Percentiles rank a stretch among this genome's conserved stretches.
These are phyloP conservation scores for Pissodes strobi DNA, from an alignment of 1,140 invertebrate genomes.

Conservation along the genomic window DNA sequence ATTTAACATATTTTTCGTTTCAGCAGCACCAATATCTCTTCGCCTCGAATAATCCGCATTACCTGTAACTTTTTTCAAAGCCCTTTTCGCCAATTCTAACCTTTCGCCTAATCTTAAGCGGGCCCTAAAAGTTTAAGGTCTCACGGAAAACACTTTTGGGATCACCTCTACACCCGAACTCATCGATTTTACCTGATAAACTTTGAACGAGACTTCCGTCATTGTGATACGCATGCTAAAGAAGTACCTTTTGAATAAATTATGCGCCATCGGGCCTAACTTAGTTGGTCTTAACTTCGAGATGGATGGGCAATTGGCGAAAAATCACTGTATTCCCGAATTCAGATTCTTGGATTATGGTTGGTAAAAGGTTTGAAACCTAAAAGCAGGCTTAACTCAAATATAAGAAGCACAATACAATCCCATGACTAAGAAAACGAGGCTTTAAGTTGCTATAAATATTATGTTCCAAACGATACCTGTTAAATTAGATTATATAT, in stretches of 20 bases:
- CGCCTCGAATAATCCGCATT: too few relatives aligned
- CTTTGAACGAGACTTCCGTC: constrained; percentile 14
- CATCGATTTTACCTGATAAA: constrained; percentile 20
- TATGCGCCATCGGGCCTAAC: constrained; percentile 11
- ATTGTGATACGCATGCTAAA: constrained; percentile 21
- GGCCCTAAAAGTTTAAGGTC: constrained; percentile 9
- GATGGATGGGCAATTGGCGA: constrained; percentile 7
- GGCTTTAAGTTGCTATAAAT: too few relatives aligned
- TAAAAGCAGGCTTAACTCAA: too few relatives aligned
- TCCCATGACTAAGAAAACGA: too few relatives aligned
- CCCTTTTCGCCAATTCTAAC: constrained; percentile 13
- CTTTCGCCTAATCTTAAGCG: constrained; percentile 8
- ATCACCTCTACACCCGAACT: not conserved
- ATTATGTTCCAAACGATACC: too few relatives aligned
- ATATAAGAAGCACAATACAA: too few relatives aligned
- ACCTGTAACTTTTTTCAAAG: not conserved
- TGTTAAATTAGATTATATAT: too few relatives aligned
- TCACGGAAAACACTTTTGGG: constrained; percentile 15
- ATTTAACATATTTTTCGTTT: too few relatives aligned
- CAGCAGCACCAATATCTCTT: too few relatives aligned
- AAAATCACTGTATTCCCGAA: too few relatives aligned
- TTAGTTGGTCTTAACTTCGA: constrained; percentile 10
- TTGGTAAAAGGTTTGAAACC: too few relatives aligned
- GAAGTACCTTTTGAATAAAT: constrained; percentile 16
- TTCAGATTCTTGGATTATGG: too few relatives aligned